Percentiles rank a stretch among this genome's conserved stretches.
Evolutionary conservation across 2,113 vertebrate genomes (phyloP).

Genomic region (Chionodraco myersi): DNA sequence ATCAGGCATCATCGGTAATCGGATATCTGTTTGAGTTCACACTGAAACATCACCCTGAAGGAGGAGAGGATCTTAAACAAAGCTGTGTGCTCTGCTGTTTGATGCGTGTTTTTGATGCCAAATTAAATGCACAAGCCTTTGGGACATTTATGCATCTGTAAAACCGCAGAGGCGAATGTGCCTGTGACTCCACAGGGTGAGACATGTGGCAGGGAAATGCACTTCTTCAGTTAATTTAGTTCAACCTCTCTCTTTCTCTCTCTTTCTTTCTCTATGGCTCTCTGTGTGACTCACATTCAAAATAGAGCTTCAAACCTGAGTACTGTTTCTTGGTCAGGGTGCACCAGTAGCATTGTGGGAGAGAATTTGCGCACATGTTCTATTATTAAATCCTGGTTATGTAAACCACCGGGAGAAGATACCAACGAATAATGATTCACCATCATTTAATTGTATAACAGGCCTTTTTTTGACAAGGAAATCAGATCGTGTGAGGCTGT

Average conservation of each 20-base stretch:
- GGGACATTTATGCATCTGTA: conserved; percentile 54
- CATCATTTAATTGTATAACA: conserved; percentile 64
- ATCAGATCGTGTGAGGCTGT: conserved; percentile 26
- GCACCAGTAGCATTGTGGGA: conserved; percentile 61
- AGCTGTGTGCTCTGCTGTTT: conserved; percentile 40
- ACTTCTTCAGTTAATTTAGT: conserved; percentile 70
- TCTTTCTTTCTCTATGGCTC: conserved; percentile 4
- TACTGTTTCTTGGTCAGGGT: conserved; percentile 58
- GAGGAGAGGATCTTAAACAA: conserved; percentile 62
- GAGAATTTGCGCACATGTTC: conserved; percentile 50
- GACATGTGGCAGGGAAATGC: conserved; percentile 60
- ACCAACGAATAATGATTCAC: conserved; percentile 66
- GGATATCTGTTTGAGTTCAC: conserved; percentile 47
- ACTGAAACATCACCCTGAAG: conserved; percentile 51
- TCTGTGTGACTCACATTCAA: conserved; percentile 53
- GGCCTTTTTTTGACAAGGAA: conserved; percentile 52
- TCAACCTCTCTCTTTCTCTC: conserved; percentile 12
- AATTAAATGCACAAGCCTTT: conserved; percentile 60
- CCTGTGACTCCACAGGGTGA: conserved; percentile 57
- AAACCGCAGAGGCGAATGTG: conserved; percentile 48
- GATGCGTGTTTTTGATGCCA: conserved; percentile 54
- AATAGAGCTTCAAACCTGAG: conserved; percentile 67
- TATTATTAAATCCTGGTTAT: conserved; percentile 75
- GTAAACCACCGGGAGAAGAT: conserved; percentile 65
- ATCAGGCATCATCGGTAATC: conserved; percentile 40